These are phyloP conservation scores for Bradynema listronoti DNA, from an alignment of 1,140 invertebrate species.

Conservation along the genomic window DNA sequence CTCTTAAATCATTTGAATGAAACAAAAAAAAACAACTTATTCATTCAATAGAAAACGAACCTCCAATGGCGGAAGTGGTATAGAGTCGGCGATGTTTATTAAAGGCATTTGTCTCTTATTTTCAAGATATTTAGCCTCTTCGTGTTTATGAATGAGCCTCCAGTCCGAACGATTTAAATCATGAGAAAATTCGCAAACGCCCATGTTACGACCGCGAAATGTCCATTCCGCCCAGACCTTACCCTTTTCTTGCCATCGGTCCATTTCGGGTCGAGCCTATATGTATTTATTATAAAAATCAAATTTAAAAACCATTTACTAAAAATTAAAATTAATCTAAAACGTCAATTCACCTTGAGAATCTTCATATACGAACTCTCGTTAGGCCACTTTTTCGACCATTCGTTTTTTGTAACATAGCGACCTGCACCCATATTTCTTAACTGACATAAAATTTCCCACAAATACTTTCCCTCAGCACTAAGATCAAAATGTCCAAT, in stretches of 20 bases:
- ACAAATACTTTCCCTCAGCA: constrained; percentile 53
- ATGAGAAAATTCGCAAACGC: constrained; percentile 49
- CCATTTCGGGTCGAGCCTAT: constrained; percentile 53
- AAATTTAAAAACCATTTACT: background rate
- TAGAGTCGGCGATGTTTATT: constrained; percentile 40
- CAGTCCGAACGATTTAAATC: constrained; percentile 56
- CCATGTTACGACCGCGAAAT: constrained; percentile 47
- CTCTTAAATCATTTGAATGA: constrained; percentile 6
- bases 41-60: constrained; percentile 24
- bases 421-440: constrained; percentile 32
- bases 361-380: constrained; percentile 53
- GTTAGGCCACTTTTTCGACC: constrained; percentile 51
- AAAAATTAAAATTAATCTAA: constrained; percentile 1
- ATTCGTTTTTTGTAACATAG: constrained; percentile 53
- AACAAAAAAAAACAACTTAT: constrained; percentile 1
- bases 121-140: constrained; percentile 42
- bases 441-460: constrained; percentile 53
- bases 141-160: constrained; percentile 53
- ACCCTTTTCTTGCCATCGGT: constrained; percentile 51
- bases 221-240: constrained; percentile 53
- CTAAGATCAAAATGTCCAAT: constrained; percentile 50
- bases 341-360: constrained; percentile 42
- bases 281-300: too few species aligned
- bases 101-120: constrained; percentile 31
- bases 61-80: constrained; percentile 53